These are phyloP conservation scores for Pavo muticus DNA, from an alignment of 2,113 vertebrate genomes.

Conservation along the genomic window DNA sequence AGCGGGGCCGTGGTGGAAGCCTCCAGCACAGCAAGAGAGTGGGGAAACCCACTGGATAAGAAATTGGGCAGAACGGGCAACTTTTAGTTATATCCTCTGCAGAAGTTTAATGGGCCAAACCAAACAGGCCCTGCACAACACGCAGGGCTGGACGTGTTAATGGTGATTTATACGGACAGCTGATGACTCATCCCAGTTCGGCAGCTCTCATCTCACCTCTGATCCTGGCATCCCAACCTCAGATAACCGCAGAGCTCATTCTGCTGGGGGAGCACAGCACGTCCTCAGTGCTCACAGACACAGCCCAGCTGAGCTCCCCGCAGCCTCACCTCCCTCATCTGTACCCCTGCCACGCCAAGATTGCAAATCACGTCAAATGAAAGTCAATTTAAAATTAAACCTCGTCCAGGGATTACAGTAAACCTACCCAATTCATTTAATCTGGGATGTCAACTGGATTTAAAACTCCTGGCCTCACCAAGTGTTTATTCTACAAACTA, in stretches of 20 bases:
- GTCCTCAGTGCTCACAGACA: not conserved
- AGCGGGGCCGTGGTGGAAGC: not conserved
- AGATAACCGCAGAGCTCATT: not conserved
- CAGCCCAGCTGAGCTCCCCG: not conserved
- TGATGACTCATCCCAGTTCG: not conserved
- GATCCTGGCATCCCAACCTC: not conserved
- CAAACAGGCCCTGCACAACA: not conserved
- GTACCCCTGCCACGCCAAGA: not conserved
- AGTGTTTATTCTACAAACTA: not conserved
- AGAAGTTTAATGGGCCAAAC: not conserved
- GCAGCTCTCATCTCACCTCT: not conserved
- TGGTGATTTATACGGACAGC: not conserved
- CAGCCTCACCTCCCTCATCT: not conserved
- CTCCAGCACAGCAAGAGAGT: not conserved
- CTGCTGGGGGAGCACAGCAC: not conserved
- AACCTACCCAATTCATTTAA: constrained; percentile 6
- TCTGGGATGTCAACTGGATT: not conserved
- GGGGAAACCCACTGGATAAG: not conserved
- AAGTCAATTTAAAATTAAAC: constrained; percentile 27
- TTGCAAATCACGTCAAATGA: not conserved
- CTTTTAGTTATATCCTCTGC: not conserved
- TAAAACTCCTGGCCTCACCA: not conserved
- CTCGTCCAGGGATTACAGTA: constrained; percentile 30
- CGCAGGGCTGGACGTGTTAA: not conserved
- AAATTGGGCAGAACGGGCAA: rapidly evolving